A percentile compares a stretch with the other conserved stretches of the same genome.
Evolutionary conservation across 2,888 invertebrate species (phyloP).

Genomic region (Galeruca laticollis): DNA sequence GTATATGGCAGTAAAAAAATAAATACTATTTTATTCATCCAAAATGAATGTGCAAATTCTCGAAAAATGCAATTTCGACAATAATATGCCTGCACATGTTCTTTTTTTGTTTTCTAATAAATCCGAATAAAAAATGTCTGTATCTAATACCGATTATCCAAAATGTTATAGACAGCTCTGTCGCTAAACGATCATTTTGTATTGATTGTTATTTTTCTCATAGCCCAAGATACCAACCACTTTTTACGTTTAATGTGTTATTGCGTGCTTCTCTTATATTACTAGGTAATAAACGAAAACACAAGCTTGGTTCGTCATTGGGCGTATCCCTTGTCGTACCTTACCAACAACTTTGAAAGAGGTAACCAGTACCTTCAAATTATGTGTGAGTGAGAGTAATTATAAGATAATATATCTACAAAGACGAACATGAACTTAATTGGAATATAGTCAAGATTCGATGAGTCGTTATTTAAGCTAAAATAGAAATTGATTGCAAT

Average conservation of each 20-base stretch:
- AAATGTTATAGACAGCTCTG: no score
- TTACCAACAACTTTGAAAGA: conserved; percentile 3
- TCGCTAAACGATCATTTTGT: no score
- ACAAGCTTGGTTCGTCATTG: background rate
- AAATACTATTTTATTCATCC: no score
- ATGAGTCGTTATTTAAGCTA: background rate
- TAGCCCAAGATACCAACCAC: background rate
- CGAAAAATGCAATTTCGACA: no score
- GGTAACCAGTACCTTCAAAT: background rate
- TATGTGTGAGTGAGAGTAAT: conserved; percentile 1
- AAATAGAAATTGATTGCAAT: no score
- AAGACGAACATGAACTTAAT: conserved; percentile 6
- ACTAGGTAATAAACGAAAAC: background rate
- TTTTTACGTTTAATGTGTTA: background rate
- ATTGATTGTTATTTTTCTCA: no score
- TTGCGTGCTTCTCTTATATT: background rate
- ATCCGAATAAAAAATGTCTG: no score
- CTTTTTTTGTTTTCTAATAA: no score
- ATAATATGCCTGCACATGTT: no score
- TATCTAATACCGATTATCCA: no score
- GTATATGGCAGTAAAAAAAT: no score
- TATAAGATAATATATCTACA: conserved; percentile 6
- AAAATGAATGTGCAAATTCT: no score
- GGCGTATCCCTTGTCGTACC: conserved; percentile 6
- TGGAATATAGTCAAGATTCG: background rate